A percentile compares a stretch with the other conserved stretches of the same genome.
phyloP scores from a whole-genome alignment of 1,140 invertebrate genomes.

The Thaumetopoea pityocampa region DNA sequence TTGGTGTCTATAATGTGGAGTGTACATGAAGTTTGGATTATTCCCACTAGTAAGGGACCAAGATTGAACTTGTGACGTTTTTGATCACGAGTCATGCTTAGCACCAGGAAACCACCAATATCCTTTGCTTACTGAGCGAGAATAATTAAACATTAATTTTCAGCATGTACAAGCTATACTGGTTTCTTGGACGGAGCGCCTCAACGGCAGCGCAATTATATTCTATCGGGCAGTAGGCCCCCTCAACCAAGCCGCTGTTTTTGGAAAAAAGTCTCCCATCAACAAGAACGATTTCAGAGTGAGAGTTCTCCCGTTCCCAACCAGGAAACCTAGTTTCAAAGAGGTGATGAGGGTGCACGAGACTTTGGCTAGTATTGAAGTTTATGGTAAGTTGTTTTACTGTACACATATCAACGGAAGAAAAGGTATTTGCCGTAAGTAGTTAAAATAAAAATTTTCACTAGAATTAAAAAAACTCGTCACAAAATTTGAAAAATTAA shows the following conservation, averaged over 20 bases:
- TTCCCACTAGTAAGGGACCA: too few relatives aligned
- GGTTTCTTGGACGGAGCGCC: conserved; percentile 80
- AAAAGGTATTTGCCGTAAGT: too few relatives aligned
- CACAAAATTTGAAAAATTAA: too few relatives aligned
- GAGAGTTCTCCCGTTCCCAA: conserved; percentile 88
- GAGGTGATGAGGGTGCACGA: conserved; percentile 88
- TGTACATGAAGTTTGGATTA: too few relatives aligned
- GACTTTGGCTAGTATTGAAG: conserved; percentile 82
- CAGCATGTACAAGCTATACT: conserved; percentile 89
- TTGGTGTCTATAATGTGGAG: too few relatives aligned
- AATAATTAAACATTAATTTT: conserved; percentile 29
- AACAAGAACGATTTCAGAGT: conserved; percentile 81
- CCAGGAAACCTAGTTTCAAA: conserved; percentile 86
- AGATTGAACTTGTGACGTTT: too few relatives aligned
- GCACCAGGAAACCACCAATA: too few relatives aligned
- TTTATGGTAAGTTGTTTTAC: conserved; percentile 80
- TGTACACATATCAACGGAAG: too few relatives aligned
- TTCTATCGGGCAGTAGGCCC: conserved; percentile 87
- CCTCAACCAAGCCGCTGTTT: conserved; percentile 83
- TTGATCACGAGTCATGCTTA: too few relatives aligned
- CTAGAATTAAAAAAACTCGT: too few relatives aligned
- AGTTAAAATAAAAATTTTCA: too few relatives aligned
- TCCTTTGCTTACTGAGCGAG: too few relatives aligned
- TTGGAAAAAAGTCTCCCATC: conserved; percentile 85
- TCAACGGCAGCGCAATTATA: conserved; percentile 84